Base-by-base conservation (phyloP, 1,140 invertebrate species). In the Macrobrachium rosenbergii region DNA sequence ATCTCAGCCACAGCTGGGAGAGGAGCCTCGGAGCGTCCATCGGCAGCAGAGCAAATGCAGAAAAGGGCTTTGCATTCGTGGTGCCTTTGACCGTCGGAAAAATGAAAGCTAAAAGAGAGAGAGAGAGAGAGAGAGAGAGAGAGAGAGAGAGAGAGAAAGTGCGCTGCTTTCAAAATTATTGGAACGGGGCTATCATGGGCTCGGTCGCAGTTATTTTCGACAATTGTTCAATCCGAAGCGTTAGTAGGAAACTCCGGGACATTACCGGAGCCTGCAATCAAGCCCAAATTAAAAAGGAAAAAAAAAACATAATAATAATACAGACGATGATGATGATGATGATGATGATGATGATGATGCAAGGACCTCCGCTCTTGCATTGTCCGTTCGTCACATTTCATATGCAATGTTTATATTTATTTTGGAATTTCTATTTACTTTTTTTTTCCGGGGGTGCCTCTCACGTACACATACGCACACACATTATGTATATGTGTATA, bases 41-140 rank as follows among this genome's bases (percentile, higher is more conserved):
- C 63, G 67, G 58, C 76, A 52, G 76, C 52, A 79, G 69, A 86
- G 77, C 84, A 78, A 87, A 87, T 87, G 84, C 84, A 87, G 80
- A 87, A 87, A 78, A 80, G 28, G 77, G 77, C 80, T 80, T 87
- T 81, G 84, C 84, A 80, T 87, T 80, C 84, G 84, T 81, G 84
- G 64, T 80, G 72, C 75, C 81, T 60, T 52, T n/a, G 76, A 79
- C 82, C 77, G 73, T 77, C 82, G 37, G 69, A 21, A 37, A 58
- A 12, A 62, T 62, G n/a, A n/a, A n/a, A n/a, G n/a, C n/a, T n/a
- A 64, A 80, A 37, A 80, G 62, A 80, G 23, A 23, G 78, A 45
- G 6, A 23, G 28, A 37, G 28, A 37, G 28, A 37, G 28, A 37
- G 28, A 37, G 28, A 37, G 28, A 37, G 28, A 78, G 76, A 78